Percentiles rank a stretch among this genome's conserved stretches.
Evolutionary conservation across 1,140 invertebrate species (phyloP).

Genomic region (Papilio glaucus): DNA sequence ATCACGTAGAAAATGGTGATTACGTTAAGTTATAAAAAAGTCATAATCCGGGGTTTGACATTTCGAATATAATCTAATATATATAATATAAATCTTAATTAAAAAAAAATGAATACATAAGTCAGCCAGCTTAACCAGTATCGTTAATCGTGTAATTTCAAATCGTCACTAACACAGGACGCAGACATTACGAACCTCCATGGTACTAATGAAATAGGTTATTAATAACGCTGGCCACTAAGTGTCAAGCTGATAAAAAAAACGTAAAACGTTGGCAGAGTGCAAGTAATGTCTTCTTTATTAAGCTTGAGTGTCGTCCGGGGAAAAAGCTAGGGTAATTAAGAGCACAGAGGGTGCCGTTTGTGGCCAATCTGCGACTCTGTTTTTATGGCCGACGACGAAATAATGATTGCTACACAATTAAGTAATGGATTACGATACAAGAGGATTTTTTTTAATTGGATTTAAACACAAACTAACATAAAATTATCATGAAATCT

Average conservation of each 20-base stretch:
- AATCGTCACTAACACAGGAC: background rate
- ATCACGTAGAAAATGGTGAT: background rate
- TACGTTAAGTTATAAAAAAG: too few species aligned
- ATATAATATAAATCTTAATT: too few species aligned
- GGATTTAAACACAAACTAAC: background rate
- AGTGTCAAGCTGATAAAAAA: slow-evolving; percentile 16
- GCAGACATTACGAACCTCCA: background rate
- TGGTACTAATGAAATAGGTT: slow-evolving; percentile 12
- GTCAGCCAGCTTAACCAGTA: too few species aligned
- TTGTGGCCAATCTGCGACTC: background rate
- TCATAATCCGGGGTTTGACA: too few species aligned
- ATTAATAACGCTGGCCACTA: slow-evolving; percentile 10
- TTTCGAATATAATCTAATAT: too few species aligned
- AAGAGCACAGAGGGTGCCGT: slow-evolving; percentile 17
- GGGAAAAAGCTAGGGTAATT: slow-evolving; percentile 11
- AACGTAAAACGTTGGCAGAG: slow-evolving; percentile 10
- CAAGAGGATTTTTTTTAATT: background rate
- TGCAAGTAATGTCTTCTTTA: slow-evolving; percentile 25
- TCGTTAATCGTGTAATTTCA: too few species aligned
- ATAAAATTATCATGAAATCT: too few species aligned
- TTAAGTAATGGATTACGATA: background rate
- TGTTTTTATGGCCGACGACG: slow-evolving; percentile 4
- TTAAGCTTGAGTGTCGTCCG: slow-evolving; percentile 12
- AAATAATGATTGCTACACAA: slow-evolving; percentile 17
- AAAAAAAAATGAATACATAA: too few species aligned